Evolutionary conservation across 2,888 invertebrate species (phyloP), one percentile per base, ranked within the genome.

Genomic region (Caenorhabditis auriculariae): DNA sequence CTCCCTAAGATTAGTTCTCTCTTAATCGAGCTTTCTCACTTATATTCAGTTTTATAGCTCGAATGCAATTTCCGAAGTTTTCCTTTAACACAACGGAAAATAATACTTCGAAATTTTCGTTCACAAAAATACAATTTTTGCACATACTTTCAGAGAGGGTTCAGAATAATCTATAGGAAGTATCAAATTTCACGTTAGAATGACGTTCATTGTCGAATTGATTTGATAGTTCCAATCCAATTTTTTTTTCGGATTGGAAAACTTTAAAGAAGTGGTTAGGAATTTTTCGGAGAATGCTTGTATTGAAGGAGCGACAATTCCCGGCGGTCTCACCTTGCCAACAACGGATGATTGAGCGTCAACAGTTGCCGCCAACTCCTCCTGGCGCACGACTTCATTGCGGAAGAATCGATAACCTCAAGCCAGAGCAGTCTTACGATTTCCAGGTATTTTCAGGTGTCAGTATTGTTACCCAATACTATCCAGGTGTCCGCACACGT

Each of bases 341-440:
- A 43, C 69, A 73, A 54, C 69, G 75, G 23, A 52, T 76, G 32
- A 60, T 79, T 23, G 67, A 78, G 44, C 67, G 75, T 6, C 76
- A 78, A 32, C 70, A 77, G 50, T 60, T 79, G 47, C 79, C 79
- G 17, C 75, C 74, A n/a, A 68, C 73, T 12, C 75, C 78, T 35
- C 77, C 77, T 17, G 73, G 73, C 32, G 48, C 73, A 4, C 59
- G 71, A 51, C 59, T 75, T 23, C 77, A 77, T 46, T 81, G 81
- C 47, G 80, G 78, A 43, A 54, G 72, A 39, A 77, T 81, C 54
- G 72, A 72, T 50, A 69, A 71, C 37, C 66, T 81, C 50, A 65
- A 70, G 49, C 74, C 75, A 15, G 77, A 79, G 24, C 69, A 72
- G 61, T 58, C 71, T 15, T 81, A 82, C 58, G 79, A 81, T 49